phyloP scores from a whole-genome alignment of 1,140 invertebrate genomes.

The Aphidius ervi region DNA sequence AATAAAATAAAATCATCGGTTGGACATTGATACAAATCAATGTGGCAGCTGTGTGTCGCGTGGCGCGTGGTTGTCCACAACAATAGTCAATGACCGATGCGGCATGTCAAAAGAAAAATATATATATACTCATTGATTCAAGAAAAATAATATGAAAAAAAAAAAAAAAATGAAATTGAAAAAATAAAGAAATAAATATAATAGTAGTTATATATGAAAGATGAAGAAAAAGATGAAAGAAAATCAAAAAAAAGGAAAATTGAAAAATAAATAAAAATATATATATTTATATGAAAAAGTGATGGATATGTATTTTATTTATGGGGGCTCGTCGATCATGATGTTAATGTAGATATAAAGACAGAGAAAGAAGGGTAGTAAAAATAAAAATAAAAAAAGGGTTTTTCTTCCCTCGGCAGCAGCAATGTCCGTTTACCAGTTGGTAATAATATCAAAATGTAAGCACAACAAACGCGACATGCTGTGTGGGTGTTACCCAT shows the following conservation, averaged over 20 bases:
- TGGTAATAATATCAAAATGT: conserved; percentile 23
- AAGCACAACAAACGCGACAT: conserved; percentile 25
- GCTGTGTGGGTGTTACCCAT: conserved; percentile 24
- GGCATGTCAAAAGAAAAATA: conserved; percentile 17
- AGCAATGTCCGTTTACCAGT: conserved; percentile 11
- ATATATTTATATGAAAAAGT: background rate
- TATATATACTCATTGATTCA: background rate
- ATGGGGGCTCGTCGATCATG: conserved; percentile 13
- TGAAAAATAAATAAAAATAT: conserved; percentile 12
- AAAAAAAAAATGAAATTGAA: background rate
- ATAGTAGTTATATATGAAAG: conserved; percentile 1
- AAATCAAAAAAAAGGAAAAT: background rate
- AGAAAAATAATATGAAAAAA: conserved; percentile 8
- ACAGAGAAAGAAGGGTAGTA: too few relatives aligned
- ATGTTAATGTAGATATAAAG: conserved; percentile 5
- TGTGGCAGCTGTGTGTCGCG: conserved; percentile 32
- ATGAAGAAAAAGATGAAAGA: too few relatives aligned
- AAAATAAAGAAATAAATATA: background rate
- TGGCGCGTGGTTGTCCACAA: conserved; percentile 33
- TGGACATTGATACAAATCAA: conserved; percentile 35
- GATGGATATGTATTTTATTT: conserved; percentile 2
- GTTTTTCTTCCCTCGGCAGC: background rate
- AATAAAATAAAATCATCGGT: conserved; percentile 29
- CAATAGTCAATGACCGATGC: conserved; percentile 27
- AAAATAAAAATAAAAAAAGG: background rate